These are phyloP conservation scores for Cylindroiulus punctatus DNA, from an alignment of 2,888 invertebrate genomes.

Conservation along the genomic window DNA sequence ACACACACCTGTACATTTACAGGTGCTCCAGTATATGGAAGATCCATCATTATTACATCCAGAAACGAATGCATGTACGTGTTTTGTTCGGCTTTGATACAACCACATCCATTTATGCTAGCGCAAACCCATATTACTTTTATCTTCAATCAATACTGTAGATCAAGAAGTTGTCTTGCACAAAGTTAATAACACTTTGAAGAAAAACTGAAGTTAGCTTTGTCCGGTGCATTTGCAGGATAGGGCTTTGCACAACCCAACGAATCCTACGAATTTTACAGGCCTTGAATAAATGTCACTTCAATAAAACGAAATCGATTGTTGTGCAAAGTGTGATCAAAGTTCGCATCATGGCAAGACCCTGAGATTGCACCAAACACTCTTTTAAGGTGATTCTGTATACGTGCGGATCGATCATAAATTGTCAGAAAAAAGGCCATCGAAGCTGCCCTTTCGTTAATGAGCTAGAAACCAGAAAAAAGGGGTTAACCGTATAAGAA, in stretches of 20 bases:
- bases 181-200: no score
- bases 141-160: no score
- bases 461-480: slow-evolving; percentile 1
- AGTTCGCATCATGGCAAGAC: slow-evolving; percentile 26
- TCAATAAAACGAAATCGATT: slow-evolving; percentile 22
- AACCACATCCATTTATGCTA: no score
- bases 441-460: slow-evolving; percentile 11
- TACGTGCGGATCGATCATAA: slow-evolving; percentile 29
- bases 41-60: no score
- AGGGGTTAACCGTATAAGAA: neutral
- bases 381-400: slow-evolving; percentile 8
- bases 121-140: no score
- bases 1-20: no score
- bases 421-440: neutral
- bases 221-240: neutral
- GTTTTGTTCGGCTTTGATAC: no score
- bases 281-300: neutral
- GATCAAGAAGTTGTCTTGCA: no score
- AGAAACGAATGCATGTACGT: no score
- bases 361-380: slow-evolving; percentile 12
- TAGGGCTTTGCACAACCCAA: neutral
- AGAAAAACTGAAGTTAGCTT: no score
- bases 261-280: neutral
- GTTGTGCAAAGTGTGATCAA: slow-evolving; percentile 38
- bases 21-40: no score